Evolutionary conservation across 1,140 invertebrate species (phyloP).

Genomic region (Drosophila pandora): DNA sequence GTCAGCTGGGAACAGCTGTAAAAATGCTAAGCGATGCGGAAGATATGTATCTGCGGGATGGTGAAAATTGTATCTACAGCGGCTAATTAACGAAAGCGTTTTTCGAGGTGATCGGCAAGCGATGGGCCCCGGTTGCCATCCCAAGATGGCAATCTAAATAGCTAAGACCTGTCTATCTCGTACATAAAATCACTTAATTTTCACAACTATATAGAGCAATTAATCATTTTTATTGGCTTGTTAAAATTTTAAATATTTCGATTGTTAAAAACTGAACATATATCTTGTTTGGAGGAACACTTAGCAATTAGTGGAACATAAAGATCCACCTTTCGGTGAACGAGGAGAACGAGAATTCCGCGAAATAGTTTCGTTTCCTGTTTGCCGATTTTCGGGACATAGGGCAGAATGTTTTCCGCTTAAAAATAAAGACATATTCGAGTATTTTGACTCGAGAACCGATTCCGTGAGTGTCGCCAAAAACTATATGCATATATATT

Average conservation of each 20-base stretch:
- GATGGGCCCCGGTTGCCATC: neutral
- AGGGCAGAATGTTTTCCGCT: slow-evolving; percentile 38
- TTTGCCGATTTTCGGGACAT: slow-evolving; percentile 24
- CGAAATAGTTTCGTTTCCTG: slow-evolving; percentile 40
- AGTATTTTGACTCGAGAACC: slow-evolving; percentile 28
- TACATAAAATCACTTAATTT: slow-evolving; percentile 1
- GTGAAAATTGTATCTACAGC: slow-evolving; percentile 13
- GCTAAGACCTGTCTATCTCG: neutral
- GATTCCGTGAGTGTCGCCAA: slow-evolving; percentile 47
- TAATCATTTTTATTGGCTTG: neutral
- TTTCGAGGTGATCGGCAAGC: slow-evolving; percentile 6
- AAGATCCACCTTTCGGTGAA: slow-evolving; percentile 18
- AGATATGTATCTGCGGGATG: slow-evolving; percentile 36
- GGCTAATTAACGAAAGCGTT: slow-evolving; percentile 31
- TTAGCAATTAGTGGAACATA: neutral
- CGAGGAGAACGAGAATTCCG: slow-evolving; percentile 5
- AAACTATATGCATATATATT: slow-evolving; percentile 33
- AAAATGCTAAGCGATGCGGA: slow-evolving; percentile 16
- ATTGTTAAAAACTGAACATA: neutral
- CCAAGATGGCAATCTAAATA: slow-evolving; percentile 8
- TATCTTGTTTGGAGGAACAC: neutral
- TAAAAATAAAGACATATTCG: slow-evolving; percentile 63
- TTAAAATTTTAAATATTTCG: neutral
- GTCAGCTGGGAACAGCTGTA: slow-evolving; percentile 38
- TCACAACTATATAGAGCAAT: neutral